Base-by-base conservation (phyloP, 92 coral and sea anemone species). In the Ricordea florida region DNA sequence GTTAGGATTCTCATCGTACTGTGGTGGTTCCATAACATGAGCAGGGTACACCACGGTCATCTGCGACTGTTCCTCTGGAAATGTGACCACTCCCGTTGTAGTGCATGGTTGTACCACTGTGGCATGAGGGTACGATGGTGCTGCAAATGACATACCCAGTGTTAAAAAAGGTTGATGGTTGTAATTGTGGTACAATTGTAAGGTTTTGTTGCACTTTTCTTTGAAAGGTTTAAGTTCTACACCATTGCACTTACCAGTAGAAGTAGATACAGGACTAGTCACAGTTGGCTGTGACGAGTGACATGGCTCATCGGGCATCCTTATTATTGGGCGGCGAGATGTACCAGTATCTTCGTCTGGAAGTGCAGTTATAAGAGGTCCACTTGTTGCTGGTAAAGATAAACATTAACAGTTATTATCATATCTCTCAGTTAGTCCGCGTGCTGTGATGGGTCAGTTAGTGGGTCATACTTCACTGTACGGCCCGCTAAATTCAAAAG, bases 311-410 rank as follows among this genome's bases (percentile, higher is more conserved):
- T 76, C 97, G 6, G 90, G 97, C 31, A 92, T 30, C 15, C 90
- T 85, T n/a, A 92, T 82, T 37, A 94, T 92, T n/a, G 99, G 99
- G 10, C 93, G 88, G 23, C 77, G 90, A 55, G 92, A 75, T 24
- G 90, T 70, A 10, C 78, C 68, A 0, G 74, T 26, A 32, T 96
- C 99, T 20, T 93, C 94, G 70, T 91, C 97, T 30, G 94, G 85
- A 32, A 91, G 76, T n/a, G 90, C 83, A 35, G 97, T 91, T 26
- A 91, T 91, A 10, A 91, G 62, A n/a, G 97, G 97, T 21, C 97
- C 97, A 81, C 92, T 80, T 26, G 97, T 65, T 21, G 92, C 78
- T 86, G 83, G n/a, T n/a, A n/a, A n/a, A n/a, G n/a, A n/a, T n/a
- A n/a, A n/a, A n/a, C n/a, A n/a, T n/a, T n/a, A n/a, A n/a, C n/a